These are phyloP conservation scores for Stegodyphus dumicola DNA, from an alignment of 1,140 invertebrate genomes.

Conservation along the genomic window DNA sequence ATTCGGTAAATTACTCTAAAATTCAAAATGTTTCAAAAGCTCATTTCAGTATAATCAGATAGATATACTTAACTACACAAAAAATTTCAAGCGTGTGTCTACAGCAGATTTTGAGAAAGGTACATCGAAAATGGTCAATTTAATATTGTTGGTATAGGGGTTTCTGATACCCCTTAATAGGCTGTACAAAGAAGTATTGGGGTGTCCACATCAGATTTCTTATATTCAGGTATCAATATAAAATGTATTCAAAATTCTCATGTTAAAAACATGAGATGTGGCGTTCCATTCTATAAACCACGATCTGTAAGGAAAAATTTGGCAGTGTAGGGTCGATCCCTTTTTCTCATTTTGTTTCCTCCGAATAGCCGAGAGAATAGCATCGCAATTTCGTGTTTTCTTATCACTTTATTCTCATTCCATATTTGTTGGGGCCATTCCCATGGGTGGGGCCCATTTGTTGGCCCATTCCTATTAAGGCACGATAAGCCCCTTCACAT, in stretches of 20 bases:
- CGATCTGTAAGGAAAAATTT: not conserved
- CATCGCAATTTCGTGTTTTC: slow-evolving; percentile 55
- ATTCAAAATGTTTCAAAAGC: too few species aligned
- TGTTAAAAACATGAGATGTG: not conserved
- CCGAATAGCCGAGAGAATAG: slow-evolving; percentile 37
- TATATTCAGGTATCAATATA: not conserved
- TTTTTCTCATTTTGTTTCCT: not conserved
- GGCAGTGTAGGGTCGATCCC: not conserved
- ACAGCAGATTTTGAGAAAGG: too few species aligned
- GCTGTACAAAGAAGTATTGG: too few species aligned
- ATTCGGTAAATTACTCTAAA: too few species aligned
- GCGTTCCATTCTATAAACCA: not conserved
- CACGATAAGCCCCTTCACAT: slow-evolving; percentile 46
- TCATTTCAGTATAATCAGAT: too few species aligned
- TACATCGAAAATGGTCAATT: too few species aligned
- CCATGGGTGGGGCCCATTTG: slow-evolving; percentile 56
- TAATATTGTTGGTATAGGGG: too few species aligned
- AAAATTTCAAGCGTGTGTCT: too few species aligned
- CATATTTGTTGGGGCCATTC: slow-evolving; percentile 54
- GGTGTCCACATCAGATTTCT: not conserved
- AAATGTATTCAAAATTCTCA: not conserved
- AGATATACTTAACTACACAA: too few species aligned
- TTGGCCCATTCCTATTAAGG: slow-evolving; percentile 55
- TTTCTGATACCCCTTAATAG: too few species aligned
- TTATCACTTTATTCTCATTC: slow-evolving; percentile 61